phyloP scores from a whole-genome alignment of 35 echinoderm and acorn worm species.

The Apostichopus parvimensis region DNA sequence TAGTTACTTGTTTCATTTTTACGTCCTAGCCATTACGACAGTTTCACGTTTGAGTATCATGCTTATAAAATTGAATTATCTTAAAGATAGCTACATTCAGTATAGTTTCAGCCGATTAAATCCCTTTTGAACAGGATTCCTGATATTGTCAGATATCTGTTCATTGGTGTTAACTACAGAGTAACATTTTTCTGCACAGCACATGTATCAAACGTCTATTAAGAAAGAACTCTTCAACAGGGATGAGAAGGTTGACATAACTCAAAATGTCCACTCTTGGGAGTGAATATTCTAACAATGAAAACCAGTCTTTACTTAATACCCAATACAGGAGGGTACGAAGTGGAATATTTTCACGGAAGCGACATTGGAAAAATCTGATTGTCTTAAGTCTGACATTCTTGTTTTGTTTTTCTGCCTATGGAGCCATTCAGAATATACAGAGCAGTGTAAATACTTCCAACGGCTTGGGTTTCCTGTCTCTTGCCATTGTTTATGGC shows the following conservation, averaged over 20 bases:
- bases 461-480: slow-evolving; percentile 58
- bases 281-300: background rate
- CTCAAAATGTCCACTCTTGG: background rate
- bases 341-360: background rate
- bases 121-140: too few species aligned
- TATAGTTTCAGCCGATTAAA: too few species aligned
- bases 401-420: slow-evolving; percentile 81
- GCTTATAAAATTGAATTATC: too few species aligned
- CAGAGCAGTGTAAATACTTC: slow-evolving; percentile 81
- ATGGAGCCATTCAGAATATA: slow-evolving; percentile 77
- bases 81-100: too few species aligned
- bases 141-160: too few species aligned
- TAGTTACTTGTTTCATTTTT: too few species aligned
- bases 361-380: slow-evolving; percentile 68
- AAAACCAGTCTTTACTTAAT: background rate
- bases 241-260: background rate
- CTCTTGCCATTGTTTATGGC: background rate
- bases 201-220: too few species aligned
- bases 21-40: too few species aligned
- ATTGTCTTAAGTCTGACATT: slow-evolving; percentile 66
- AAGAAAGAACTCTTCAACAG: too few species aligned
- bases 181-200: too few species aligned
- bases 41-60: too few species aligned
- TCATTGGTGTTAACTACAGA: too few species aligned
- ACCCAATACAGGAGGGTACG: background rate